Conservation (phyloP, 1,140 invertebrate species). For the Drosophila parabipectinata region DNA sequence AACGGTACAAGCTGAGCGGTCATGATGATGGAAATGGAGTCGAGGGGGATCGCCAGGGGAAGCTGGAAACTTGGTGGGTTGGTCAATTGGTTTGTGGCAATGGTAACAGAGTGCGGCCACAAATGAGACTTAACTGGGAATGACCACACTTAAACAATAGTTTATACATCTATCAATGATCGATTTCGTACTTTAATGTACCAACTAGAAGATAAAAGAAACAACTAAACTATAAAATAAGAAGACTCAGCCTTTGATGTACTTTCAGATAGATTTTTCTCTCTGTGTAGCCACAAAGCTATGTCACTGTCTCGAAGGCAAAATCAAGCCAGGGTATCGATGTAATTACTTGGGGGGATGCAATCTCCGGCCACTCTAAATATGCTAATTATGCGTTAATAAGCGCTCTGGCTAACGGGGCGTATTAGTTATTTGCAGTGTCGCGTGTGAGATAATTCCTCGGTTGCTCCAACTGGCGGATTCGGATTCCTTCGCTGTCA, state of each 20-base stretch:
- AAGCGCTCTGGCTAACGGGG: slow-evolving; percentile 60
- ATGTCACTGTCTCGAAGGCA: slow-evolving; percentile 27
- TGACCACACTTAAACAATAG: slow-evolving; percentile 37
- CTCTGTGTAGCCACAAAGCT: slow-evolving; percentile 8
- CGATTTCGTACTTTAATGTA: neutral
- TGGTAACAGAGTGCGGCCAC: slow-evolving; percentile 66
- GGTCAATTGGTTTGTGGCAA: slow-evolving; percentile 53
- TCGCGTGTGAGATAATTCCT: slow-evolving; percentile 61
- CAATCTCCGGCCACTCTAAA: slow-evolving; percentile 70
- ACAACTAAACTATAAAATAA: neutral
- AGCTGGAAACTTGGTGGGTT: slow-evolving; percentile 27
- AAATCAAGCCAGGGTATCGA: slow-evolving; percentile 18
- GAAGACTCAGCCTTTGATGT: neutral
- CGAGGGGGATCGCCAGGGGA: slow-evolving; percentile 7
- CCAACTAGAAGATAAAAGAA: neutral
- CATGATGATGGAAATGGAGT: slow-evolving; percentile 15
- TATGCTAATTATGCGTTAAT: slow-evolving; percentile 82
- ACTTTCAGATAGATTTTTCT: neutral
- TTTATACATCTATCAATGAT: neutral
- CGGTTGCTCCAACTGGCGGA: slow-evolving; percentile 51
- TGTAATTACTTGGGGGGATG: slow-evolving; percentile 34
- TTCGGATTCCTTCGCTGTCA: slow-evolving; percentile 50
- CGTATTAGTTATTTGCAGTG: slow-evolving; percentile 14
- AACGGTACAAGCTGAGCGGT: slow-evolving; percentile 57
- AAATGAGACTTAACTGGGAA: slow-evolving; percentile 69